Base-by-base conservation (phyloP, 2,888 invertebrate genomes). In the Cheilosia grossa region DNA sequence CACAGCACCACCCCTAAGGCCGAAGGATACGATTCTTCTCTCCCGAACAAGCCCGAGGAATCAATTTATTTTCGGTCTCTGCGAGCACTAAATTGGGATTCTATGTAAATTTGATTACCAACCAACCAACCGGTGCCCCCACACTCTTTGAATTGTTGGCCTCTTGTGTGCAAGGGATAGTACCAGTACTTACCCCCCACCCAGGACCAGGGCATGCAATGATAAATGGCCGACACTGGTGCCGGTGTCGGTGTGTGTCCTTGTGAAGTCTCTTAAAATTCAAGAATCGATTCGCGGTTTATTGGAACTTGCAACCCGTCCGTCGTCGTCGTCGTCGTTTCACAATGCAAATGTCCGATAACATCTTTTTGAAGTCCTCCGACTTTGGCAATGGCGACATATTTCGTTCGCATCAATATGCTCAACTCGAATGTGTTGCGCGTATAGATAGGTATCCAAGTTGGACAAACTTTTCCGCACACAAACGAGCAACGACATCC, bases 31-130 rank as follows among this genome's bases (percentile, higher is more conserved):
- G 37, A 47, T 66, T 21, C 21, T 49, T 17, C 24, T 3, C 73
- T 40, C 21, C 47, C 9, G 44, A 44, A 53, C 51, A 33, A 70
- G 58, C 64, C 75, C 47, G 64, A 67, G 75, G 81, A 85, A 85
- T 85, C 81, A 85, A 85, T 85, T 85, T 85, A 85, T 85, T 75
- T 81, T 80, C 53, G 75, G 85, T 85, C 70, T 81, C 70, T 81
- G 81, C 40, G 85, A 81, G 81, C 85, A 81, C 81, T 81, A 85
- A 85, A 85, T 85, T 85, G 85, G 81, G 85, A 81, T 85, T 85
- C 85, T 85, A 85, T 85, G 85, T 85, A 85, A 85, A 85, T 85
- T 85, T 85, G 85, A 85, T 85, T 85, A 85, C 85, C 85, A 81
- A 61, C 85, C 83, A 80, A 66, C 74, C 69, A 59, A 27, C 19